Evolutionary conservation across 2,888 invertebrate genomes (phyloP).

Genomic region (Drosophila subquinaria): DNA sequence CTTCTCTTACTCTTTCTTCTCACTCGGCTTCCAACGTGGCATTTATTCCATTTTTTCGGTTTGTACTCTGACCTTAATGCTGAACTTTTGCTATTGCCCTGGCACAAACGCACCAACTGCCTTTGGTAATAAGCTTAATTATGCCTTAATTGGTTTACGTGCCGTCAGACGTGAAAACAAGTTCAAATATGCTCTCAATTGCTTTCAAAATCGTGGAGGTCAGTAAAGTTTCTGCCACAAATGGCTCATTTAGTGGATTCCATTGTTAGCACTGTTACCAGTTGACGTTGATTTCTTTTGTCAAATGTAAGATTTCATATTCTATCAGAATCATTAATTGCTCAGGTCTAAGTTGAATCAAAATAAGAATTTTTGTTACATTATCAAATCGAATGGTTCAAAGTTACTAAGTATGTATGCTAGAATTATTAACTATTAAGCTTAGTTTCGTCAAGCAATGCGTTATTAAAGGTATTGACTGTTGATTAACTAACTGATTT

Average conservation of each 20-base stretch:
- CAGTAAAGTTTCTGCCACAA: slow-evolving; percentile 24
- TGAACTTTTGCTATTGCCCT: slow-evolving; percentile 44
- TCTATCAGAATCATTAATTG: too few species aligned
- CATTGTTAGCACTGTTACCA: neutral
- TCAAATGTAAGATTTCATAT: too few species aligned
- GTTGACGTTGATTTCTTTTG: too few species aligned
- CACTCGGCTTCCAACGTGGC: slow-evolving; percentile 13
- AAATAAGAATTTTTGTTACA: too few species aligned
- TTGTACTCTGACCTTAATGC: slow-evolving; percentile 42
- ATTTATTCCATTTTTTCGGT: slow-evolving; percentile 19
- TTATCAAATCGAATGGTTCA: too few species aligned
- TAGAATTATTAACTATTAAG: too few species aligned
- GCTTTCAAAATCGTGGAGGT: slow-evolving; percentile 28
- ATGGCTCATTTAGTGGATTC: slow-evolving; percentile 39
- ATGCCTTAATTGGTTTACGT: slow-evolving; percentile 80
- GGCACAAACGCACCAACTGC: slow-evolving; percentile 59
- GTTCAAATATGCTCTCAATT: slow-evolving; percentile 33
- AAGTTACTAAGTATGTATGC: too few species aligned
- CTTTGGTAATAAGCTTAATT: slow-evolving; percentile 83
- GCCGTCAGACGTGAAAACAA: slow-evolving; percentile 49
- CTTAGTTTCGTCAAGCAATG: too few species aligned
- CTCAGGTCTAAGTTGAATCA: too few species aligned
- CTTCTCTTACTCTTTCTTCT: neutral
- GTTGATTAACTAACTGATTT: too few species aligned
- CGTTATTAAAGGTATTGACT: too few species aligned